A percentile compares a stretch with the other conserved stretches of the same genome.
These are phyloP conservation scores for Diplogasteroides magnus DNA, from an alignment of 1,140 invertebrate species.

Conservation along the genomic window DNA sequence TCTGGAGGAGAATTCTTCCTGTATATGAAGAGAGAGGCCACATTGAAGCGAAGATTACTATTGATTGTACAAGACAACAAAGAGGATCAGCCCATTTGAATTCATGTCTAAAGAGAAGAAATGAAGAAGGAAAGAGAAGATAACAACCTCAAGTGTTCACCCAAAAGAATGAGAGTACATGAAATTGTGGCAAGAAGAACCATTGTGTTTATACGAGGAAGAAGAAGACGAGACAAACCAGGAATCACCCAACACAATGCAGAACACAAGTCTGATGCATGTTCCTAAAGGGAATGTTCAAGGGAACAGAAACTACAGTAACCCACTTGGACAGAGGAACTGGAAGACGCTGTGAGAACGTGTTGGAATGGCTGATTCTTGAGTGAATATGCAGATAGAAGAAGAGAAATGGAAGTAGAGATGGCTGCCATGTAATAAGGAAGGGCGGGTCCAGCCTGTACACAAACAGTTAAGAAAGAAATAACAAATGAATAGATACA, in stretches of 20 bases:
- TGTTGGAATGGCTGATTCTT: slow-evolving; percentile 49
- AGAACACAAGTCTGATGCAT: slow-evolving; percentile 50
- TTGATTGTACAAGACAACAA: slow-evolving; percentile 43
- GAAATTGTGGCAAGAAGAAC: slow-evolving; percentile 38
- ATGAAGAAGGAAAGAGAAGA: neutral
- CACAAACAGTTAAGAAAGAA: neutral
- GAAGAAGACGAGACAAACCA: slow-evolving; percentile 45
- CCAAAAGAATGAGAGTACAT: slow-evolving; percentile 6
- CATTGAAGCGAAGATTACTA: slow-evolving; percentile 51
- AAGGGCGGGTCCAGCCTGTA: neutral
- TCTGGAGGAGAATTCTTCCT: slow-evolving; percentile 50
- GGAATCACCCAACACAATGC: slow-evolving; percentile 50
- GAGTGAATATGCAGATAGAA: slow-evolving; percentile 48
- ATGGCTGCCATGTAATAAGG: slow-evolving; percentile 40
- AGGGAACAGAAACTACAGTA: slow-evolving; percentile 9
- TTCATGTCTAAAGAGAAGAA: slow-evolving; percentile 15
- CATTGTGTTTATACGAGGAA: slow-evolving; percentile 51
- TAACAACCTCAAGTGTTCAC: slow-evolving; percentile 23
- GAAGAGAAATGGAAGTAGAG: slow-evolving; percentile 31
- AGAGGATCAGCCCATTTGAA: slow-evolving; percentile 44
- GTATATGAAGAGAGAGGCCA: slow-evolving; percentile 49
- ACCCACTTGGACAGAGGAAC: slow-evolving; percentile 29
- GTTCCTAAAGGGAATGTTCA: slow-evolving; percentile 38
- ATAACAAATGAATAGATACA: slow-evolving; percentile 1
- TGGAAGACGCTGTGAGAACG: slow-evolving; percentile 43